Conservation (phyloP, 2,113 vertebrate species). For the Pomatostomus ruficeps region DNA sequence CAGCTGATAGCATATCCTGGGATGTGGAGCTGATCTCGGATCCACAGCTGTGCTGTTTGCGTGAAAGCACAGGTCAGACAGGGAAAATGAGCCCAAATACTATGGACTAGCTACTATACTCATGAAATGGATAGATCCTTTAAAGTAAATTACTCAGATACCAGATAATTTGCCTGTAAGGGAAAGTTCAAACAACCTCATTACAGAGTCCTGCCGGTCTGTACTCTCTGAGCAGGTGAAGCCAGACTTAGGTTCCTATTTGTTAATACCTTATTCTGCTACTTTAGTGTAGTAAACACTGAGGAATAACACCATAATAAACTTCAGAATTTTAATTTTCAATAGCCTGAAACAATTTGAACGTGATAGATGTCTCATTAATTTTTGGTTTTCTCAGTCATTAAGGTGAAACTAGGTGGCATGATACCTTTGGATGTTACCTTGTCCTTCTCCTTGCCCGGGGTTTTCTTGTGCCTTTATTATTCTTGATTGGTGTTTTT, state of each 20-base stretch:
- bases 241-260: not conserved
- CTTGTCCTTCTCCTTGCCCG: not conserved
- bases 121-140: not conserved
- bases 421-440: not conserved
- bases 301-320: not conserved
- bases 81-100: not conserved
- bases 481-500: not conserved
- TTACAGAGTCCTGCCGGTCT: not conserved
- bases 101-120: not conserved
- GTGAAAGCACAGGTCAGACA: not conserved
- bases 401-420: not conserved
- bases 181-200: no score
- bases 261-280: not conserved
- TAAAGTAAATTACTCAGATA: not conserved
- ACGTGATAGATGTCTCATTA: not conserved
- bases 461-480: not conserved
- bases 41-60: not conserved
- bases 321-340: not conserved
- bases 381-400: not conserved
- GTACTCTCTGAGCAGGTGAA: not conserved
- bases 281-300: not conserved
- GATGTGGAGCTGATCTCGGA: rapidly evolving
- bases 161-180: no score
- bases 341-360: not conserved
- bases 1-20: not conserved